A percentile compares a stretch with the other conserved stretches of the same genome.
These are phyloP conservation scores for Schlechtendalia chinensis DNA, from an alignment of 1,140 invertebrate genomes.

Conservation along the genomic window DNA sequence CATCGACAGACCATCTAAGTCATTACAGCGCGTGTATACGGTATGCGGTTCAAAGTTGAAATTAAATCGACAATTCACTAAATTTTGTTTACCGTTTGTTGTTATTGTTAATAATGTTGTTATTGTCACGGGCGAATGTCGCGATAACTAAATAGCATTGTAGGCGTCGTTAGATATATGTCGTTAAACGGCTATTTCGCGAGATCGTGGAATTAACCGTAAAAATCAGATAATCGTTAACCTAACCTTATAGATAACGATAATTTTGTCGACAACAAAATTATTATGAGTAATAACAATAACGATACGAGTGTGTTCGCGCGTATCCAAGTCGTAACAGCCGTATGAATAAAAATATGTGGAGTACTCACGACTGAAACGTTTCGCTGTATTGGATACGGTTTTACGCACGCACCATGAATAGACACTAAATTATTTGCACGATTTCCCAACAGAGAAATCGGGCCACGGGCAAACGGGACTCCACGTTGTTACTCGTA, in stretches of 20 bases:
- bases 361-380: neutral
- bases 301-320: no score
- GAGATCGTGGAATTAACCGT: no score
- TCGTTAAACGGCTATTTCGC: no score
- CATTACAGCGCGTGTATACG: neutral
- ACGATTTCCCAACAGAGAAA: neutral
- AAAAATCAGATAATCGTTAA: no score
- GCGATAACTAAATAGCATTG: no score
- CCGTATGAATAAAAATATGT: no score
- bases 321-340: no score
- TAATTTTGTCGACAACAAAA: no score
- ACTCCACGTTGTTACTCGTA: neutral
- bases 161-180: no score
- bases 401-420: neutral
- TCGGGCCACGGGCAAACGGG: no score
- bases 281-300: no score
- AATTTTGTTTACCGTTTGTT: neutral
- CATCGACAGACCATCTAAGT: neutral
- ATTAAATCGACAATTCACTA: neutral
- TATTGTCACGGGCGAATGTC: neutral
- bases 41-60: neutral
- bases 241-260: no score
- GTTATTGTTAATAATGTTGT: neutral
- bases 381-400: neutral
- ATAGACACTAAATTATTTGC: neutral